Evolutionary conservation across 2,888 invertebrate species (phyloP).

Genomic region (Agrochola circellaris): DNA sequence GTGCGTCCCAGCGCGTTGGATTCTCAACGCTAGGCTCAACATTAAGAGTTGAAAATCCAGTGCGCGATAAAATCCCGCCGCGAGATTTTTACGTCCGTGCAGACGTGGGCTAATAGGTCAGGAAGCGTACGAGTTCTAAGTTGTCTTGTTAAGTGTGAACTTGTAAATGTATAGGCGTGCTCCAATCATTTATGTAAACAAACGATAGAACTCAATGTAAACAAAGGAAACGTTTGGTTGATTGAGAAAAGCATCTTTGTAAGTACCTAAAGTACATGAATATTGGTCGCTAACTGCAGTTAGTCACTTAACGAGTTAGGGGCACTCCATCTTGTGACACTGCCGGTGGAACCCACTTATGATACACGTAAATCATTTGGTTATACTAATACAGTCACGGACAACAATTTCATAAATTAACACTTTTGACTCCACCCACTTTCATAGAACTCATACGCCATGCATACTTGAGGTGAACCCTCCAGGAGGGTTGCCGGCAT

Average conservation of each 20-base stretch:
- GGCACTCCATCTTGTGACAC: slow-evolving; percentile 72
- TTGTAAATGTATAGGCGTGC: slow-evolving; percentile 65
- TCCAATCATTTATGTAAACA: slow-evolving; percentile 76
- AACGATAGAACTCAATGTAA: slow-evolving; percentile 69
- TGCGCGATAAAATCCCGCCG: too few relatives aligned
- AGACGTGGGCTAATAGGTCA: slow-evolving; percentile 4
- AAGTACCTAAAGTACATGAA: slow-evolving; percentile 46
- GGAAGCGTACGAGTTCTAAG: slow-evolving; percentile 40
- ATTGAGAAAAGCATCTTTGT: slow-evolving; percentile 72
- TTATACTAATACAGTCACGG: slow-evolving; percentile 65
- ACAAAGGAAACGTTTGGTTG: slow-evolving; percentile 70
- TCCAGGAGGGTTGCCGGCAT: too few relatives aligned
- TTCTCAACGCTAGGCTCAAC: too few relatives aligned
- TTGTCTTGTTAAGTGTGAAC: slow-evolving; percentile 62
- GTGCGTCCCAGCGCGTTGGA: too few relatives aligned
- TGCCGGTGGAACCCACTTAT: slow-evolving; percentile 81
- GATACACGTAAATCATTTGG: slow-evolving; percentile 66
- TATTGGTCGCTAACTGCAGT: slow-evolving; percentile 74
- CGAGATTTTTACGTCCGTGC: too few relatives aligned
- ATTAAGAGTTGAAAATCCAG: too few relatives aligned
- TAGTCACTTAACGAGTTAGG: slow-evolving; percentile 70
- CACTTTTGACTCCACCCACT: too few relatives aligned
- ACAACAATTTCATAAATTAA: slow-evolving; percentile 41
- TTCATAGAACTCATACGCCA: too few relatives aligned
- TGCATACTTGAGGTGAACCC: too few relatives aligned